Base-by-base conservation (phyloP, 2,888 invertebrate genomes). In the Orchestes rusci region DNA sequence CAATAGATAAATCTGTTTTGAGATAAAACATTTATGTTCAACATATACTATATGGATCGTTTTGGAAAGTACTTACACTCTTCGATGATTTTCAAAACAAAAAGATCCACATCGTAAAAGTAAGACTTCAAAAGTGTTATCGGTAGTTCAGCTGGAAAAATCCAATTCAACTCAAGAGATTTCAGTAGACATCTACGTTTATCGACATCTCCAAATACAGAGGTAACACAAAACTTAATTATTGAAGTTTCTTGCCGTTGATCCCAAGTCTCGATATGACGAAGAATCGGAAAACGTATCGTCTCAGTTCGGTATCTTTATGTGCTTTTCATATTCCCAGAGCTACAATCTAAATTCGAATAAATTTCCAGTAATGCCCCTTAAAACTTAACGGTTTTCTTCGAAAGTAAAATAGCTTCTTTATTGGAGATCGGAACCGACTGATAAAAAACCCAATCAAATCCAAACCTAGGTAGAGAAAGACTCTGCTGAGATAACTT, bases 361-460 rank as follows among this genome's bases (percentile, higher is more conserved):
- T 51, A 51, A 51, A 51, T 51, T 51, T 44, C 42, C 45, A 29
- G 51, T 51, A 51, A 51, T 48, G 48, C 45, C 43, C 51, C 41
- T 48, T 51, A 51, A 51, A 51, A 48, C 47, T 51, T 51, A 51
- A 51, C 51, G 51, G 45, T 44, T 48, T 51, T 51, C 48, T 40
- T 43, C 38, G 45, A 47, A 51, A 51, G 51, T 51, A 51, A 44
- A 44, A 44, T 48, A 42, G 48, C 51, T 51, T 48, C 51, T 51
- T 51, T 51, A 51, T 51, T 45, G 51, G 51, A 45, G 51, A 51
- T 51, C 48, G 51, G 51, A 41, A 51, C 41, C 40, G 39, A 47
- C 51, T 47, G 51, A 51, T 51, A 51, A 48, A 51, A 51, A 51
- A 51, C 42, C 48, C 48, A 51, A 51, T 51, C 51, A 51, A 51